These are phyloP conservation scores for Karalla daura DNA, from an alignment of 2,797 vertebrate species.

Conservation along the genomic window DNA sequence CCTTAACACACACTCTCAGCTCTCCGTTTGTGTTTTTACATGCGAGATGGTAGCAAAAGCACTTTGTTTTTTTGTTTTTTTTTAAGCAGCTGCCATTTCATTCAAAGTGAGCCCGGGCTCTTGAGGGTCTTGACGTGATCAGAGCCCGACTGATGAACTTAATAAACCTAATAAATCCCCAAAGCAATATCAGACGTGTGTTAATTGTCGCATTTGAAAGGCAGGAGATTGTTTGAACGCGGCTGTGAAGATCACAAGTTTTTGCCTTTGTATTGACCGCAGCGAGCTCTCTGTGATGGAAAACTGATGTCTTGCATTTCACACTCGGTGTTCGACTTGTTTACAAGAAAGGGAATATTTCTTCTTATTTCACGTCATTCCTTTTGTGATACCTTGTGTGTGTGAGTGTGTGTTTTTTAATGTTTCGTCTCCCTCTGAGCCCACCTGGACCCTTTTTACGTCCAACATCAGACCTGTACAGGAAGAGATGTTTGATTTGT, in stretches of 20 bases:
- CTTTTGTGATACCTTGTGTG: conserved; percentile 45
- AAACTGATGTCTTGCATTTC: conserved; percentile 46
- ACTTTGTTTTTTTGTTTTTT: conserved; percentile 55
- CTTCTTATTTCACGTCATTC: conserved; percentile 54
- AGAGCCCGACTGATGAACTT: conserved; percentile 42
- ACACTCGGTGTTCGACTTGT: conserved; percentile 56
- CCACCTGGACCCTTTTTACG: conserved; percentile 1
- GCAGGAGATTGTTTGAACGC: conserved; percentile 17
- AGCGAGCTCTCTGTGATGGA: conserved; percentile 32
- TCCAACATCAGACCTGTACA: conserved; percentile 10
- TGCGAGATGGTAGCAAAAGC: conserved; percentile 41
- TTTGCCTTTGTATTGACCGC: conserved; percentile 36
- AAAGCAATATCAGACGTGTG: conserved; percentile 64
- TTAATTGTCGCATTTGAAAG: conserved; percentile 18
- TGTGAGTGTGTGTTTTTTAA: no score
- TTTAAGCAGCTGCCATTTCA: conserved; percentile 16
- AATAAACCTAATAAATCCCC: conserved; percentile 42
- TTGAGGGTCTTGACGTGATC: conserved; percentile 45
- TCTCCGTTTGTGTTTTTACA: conserved; percentile 38
- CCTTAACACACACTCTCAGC: conserved; percentile 28
- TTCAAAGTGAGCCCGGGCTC: conserved; percentile 21
- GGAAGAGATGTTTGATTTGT: conserved; percentile 49
- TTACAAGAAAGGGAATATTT: conserved; percentile 80
- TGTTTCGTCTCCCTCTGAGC: not conserved
- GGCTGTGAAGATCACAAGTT: conserved; percentile 43